These are phyloP conservation scores for Tromatobia lineatoria DNA, from an alignment of 2,888 invertebrate genomes.

Conservation along the genomic window DNA sequence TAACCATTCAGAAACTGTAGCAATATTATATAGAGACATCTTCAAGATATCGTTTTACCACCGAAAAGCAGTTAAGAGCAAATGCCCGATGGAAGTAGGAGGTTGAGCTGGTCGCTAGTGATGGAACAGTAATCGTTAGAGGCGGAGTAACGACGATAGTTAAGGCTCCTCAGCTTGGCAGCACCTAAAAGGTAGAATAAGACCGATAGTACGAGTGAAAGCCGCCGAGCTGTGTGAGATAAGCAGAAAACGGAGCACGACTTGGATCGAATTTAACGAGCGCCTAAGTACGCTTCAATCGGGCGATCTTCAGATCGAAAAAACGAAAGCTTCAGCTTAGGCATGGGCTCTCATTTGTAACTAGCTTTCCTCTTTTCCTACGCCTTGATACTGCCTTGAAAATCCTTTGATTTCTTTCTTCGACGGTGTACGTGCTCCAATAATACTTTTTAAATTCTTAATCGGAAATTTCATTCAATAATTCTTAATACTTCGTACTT, in stretches of 20 bases:
- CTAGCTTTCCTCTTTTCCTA: neutral
- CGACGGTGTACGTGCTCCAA: neutral
- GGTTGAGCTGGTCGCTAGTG: neutral
- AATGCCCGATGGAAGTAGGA: conserved; percentile 15
- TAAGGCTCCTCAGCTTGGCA: conserved; percentile 29
- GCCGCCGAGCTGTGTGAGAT: neutral
- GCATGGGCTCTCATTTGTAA: conserved; percentile 1
- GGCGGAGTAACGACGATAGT: conserved; percentile 47
- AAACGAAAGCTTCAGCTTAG: conserved; percentile 6
- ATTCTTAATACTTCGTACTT: too few species aligned
- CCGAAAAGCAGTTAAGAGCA: conserved; percentile 14
- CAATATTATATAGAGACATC: conserved; percentile 1
- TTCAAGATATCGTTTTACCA: neutral
- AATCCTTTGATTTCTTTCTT: conserved; percentile 1
- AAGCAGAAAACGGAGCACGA: conserved; percentile 3
- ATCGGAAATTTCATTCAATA: too few species aligned
- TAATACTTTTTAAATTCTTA: too few species aligned
- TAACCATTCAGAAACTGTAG: conserved; percentile 8
- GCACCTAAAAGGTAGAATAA: conserved; percentile 16
- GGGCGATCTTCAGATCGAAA: conserved; percentile 7
- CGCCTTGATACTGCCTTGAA: neutral
- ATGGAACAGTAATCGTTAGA: conserved; percentile 47
- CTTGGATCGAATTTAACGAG: conserved; percentile 47
- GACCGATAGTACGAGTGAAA: conserved; percentile 13
- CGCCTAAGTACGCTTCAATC: conserved; percentile 22